Base-by-base conservation (phyloP, 2,888 invertebrate species). In the Cecidostiba fungosa region DNA sequence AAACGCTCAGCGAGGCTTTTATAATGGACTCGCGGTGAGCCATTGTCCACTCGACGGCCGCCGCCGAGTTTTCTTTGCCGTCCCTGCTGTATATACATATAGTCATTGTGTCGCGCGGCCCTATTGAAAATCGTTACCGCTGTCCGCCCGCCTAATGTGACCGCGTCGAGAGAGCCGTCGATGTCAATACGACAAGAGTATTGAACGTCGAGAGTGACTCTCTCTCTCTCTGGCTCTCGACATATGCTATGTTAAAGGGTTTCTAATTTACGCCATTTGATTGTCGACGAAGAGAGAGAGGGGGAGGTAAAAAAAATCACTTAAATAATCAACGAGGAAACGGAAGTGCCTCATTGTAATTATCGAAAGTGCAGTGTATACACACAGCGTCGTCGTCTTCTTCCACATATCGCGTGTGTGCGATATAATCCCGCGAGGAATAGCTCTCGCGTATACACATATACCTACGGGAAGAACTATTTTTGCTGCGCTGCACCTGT, bases 121-220 rank as follows among this genome's bases (percentile, higher is more conserved):
- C 88, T 90, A 90, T 90, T 89, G 90, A 90, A 90, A 90, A 90
- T 90, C 89, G 89, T 90, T 90, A 89, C 88, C 23, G 66, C 87
- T 86, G 88, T 88, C 87, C 89, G 87, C 19, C 23, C 77, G 47
- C 62, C 83, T 83, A 83, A 83, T 77, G 77, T 43, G 86, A 80
- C 54, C 54, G 54, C 79, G 85, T 66, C 85, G 14, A 26, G 66
- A 59, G 54, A 50, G 50, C 50, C 23, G 39, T 36, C 39, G 76
- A 70, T 77, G 83, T 83, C 83, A 72, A 83, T 83, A 83, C 70
- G 23, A 43, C 80, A 47, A 81, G 76, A 1, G 32, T 23, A 36
- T 50, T 36, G 50, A 70, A 66, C 70, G 77, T 4, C 43, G 39
- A 16, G 29, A 59, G 54, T 59, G n/a, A n/a, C 6, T 59, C 54